Percentiles rank a stretch among this genome's conserved stretches.
Conservation (phyloP, 2,888 invertebrate genomes). For the Notocelia uddmanniana region DNA sequence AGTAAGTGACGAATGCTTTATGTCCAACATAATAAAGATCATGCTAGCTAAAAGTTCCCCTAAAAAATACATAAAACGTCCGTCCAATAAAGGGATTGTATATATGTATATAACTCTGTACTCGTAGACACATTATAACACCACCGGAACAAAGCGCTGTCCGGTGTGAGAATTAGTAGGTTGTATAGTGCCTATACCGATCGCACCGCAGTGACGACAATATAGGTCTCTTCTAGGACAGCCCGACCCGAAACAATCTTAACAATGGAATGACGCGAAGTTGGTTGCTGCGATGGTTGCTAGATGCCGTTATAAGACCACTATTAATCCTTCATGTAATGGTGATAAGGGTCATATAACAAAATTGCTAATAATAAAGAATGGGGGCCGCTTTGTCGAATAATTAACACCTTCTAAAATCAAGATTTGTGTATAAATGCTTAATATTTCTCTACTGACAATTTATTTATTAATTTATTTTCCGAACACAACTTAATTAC, state of each 20-base stretch:
- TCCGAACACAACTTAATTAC: no score
- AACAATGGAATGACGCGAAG: conserved; percentile 12
- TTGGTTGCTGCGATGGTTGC: not conserved
- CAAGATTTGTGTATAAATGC: no score
- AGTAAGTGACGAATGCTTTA: no score
- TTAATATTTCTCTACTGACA: no score
- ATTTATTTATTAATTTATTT: no score
- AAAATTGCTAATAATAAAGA: no score
- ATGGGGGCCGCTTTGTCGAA: no score
- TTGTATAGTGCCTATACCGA: conserved; percentile 41
- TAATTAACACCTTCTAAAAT: no score
- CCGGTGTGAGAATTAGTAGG: conserved; percentile 23
- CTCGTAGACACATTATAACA: not conserved
- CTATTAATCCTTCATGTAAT: no score
- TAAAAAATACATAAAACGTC: not conserved
- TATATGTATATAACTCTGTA: not conserved
- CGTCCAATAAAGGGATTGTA: not conserved
- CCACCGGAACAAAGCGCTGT: not conserved
- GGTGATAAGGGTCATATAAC: no score
- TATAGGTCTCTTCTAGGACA: conserved; percentile 37
- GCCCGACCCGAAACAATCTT: conserved; percentile 35
- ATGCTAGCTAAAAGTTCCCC: not conserved
- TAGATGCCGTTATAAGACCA: not conserved
- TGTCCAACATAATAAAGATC: no score
- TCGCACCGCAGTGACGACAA: not conserved